phyloP scores from a whole-genome alignment of 2,888 invertebrate species.

The Tachina fera region DNA sequence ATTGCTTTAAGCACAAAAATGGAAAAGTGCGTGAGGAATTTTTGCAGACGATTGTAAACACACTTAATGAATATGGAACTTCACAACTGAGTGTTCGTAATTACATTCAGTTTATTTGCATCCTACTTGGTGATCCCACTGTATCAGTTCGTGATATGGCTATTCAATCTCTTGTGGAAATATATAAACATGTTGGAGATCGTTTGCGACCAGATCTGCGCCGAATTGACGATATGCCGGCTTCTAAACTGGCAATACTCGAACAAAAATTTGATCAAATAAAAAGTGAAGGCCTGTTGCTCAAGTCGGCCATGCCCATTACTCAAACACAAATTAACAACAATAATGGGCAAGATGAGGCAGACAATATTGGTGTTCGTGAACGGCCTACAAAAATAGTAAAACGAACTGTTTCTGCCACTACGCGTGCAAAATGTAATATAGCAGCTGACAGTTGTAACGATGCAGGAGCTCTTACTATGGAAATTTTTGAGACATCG shows the following conservation, averaged over 20 bases:
- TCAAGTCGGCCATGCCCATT: slow-evolving; percentile 86
- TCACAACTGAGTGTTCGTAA: slow-evolving; percentile 91
- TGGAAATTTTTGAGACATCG: slow-evolving; percentile 92
- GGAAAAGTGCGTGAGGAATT: slow-evolving; percentile 96
- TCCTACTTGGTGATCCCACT: slow-evolving; percentile 93
- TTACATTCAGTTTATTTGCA: slow-evolving; percentile 92
- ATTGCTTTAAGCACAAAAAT: slow-evolving; percentile 92
- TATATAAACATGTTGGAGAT: slow-evolving; percentile 95
- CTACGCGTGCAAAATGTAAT: slow-evolving; percentile 78
- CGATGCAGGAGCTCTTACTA: slow-evolving; percentile 94
- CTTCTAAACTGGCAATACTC: slow-evolving; percentile 88
- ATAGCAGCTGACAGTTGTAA: slow-evolving; percentile 72
- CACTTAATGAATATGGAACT: slow-evolving; percentile 94
- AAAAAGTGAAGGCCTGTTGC: slow-evolving; percentile 89
- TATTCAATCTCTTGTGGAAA: slow-evolving; percentile 92
- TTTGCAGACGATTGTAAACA: slow-evolving; percentile 90
- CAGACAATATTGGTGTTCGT: slow-evolving; percentile 81
- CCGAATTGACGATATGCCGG: slow-evolving; percentile 90
- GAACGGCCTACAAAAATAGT: slow-evolving; percentile 83
- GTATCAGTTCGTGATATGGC: slow-evolving; percentile 94
- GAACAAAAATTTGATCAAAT: slow-evolving; percentile 95
- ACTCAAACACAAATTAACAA: slow-evolving; percentile 72
- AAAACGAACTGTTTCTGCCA: slow-evolving; percentile 82
- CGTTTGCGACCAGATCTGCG: slow-evolving; percentile 91
- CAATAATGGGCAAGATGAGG: slow-evolving; percentile 82